Base-by-base conservation (phyloP, 2,888 invertebrate species). In the Oscheius sp. region DNA sequence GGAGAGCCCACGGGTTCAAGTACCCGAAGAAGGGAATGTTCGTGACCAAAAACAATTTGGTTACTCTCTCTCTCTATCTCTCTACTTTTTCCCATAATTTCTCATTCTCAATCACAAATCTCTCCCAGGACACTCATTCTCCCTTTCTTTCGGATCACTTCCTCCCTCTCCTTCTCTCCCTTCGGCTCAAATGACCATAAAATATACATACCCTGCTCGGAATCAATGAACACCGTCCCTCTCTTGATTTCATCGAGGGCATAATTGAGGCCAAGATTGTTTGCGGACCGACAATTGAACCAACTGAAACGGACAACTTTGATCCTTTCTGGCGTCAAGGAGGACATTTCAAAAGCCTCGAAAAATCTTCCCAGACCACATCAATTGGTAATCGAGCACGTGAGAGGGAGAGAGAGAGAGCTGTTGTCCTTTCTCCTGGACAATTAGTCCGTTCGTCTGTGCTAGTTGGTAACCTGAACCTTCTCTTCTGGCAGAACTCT, bases 401-500 rank as follows among this genome's bases (percentile, higher is more conserved):
- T n/a, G n/a, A n/a, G n/a, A n/a, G n/a, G n/a, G n/a, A n/a, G n/a
- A n/a, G n/a, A n/a, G n/a, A n/a, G n/a, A n/a, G n/a, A n/a, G n/a
- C n/a, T n/a, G 20, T 53, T 53, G 25, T 29, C 42, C 39, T 39
- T 42, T 57, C 17, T 57, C 34, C 39, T 20, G 5, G 27, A 39
- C 61, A 42, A 55, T 55, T 55, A 55, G 55, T 55, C 23, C n/a
- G 55, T 55, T 55, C 55, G 48, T n/a, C 55, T 55, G 25, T 52
- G 55, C 34, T 55, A 55, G 55, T 55, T 55, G 55, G 55, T 20
- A 33, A 33, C 37, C 37, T 31, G 58, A 57, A 53, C 53, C 34
- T 25, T 25, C 27, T 33, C n/a, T n/a, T n/a, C n/a, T n/a, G n/a
- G n/a, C n/a, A n/a, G n/a, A n/a, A n/a, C n/a, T n/a, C n/a, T n/a